Evolutionary conservation across 2,888 invertebrate genomes (phyloP).

Genomic region (Synergus gifuensis): DNA sequence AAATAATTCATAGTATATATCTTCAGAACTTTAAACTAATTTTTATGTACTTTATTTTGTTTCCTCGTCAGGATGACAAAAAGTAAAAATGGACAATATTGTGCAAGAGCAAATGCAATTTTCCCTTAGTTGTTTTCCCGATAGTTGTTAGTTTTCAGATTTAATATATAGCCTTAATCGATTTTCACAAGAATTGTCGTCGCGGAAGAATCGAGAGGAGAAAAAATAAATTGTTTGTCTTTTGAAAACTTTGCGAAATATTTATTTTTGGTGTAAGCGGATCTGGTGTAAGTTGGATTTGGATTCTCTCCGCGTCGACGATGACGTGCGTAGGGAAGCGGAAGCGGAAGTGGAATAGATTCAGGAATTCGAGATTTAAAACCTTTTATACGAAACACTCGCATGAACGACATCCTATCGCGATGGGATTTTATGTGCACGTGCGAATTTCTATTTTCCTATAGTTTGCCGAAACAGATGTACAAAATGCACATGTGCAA

Average conservation of each 20-base stretch:
- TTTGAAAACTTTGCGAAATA: conserved; percentile 26
- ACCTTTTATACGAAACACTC: conserved; percentile 59
- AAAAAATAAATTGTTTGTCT: conserved; percentile 30
- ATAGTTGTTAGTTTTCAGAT: background rate
- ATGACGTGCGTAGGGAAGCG: conserved; percentile 61
- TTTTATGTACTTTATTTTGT: background rate
- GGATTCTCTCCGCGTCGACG: conserved; percentile 62
- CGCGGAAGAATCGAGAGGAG: background rate
- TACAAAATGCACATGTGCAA: background rate
- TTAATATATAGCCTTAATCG: conserved; percentile 26
- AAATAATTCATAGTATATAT: background rate
- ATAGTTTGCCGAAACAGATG: conserved; percentile 38
- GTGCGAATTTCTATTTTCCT: conserved; percentile 44
- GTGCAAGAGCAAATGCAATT: conserved; percentile 16
- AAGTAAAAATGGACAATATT: conserved; percentile 24
- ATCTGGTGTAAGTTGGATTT: conserved; percentile 38
- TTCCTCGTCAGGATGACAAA: background rate
- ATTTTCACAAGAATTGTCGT: background rate
- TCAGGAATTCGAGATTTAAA: conserved; percentile 52
- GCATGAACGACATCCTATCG: conserved; percentile 67
- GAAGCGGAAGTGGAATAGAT: conserved; percentile 58
- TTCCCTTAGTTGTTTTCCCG: background rate
- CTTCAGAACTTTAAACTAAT: background rate
- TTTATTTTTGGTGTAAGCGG: conserved; percentile 26
- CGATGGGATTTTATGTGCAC: conserved; percentile 62